These are phyloP conservation scores for Sorex maritimensis DNA, from an alignment of 2,797 vertebrate genomes.

Conservation along the genomic window DNA sequence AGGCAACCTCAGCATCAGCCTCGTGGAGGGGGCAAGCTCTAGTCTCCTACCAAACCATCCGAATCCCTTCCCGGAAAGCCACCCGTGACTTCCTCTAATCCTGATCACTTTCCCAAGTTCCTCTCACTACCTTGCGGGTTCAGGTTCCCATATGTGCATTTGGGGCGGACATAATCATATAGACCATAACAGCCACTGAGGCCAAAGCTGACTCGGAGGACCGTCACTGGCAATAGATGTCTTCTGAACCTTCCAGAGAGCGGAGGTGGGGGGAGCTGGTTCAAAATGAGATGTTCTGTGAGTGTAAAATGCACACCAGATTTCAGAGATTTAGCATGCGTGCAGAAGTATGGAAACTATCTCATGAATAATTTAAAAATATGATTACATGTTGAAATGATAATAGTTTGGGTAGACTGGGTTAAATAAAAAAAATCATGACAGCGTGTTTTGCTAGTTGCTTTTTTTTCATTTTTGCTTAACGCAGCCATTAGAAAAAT, in stretches of 20 bases:
- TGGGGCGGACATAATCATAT: not conserved
- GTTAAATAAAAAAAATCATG: constrained; percentile 38
- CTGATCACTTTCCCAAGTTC: not conserved
- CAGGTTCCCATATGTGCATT: not conserved
- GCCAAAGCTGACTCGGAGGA: not conserved
- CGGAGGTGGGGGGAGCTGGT: not conserved
- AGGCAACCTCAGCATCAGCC: not conserved
- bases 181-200: not conserved
- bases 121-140: not conserved
- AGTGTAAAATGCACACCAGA: not conserved
- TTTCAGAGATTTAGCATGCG: not conserved
- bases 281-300: not conserved
- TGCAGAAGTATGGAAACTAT: not conserved
- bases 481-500: constrained; percentile 28
- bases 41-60: not conserved
- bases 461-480: constrained; percentile 33
- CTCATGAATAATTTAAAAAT: not conserved
- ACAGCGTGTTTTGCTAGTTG: not conserved
- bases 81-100: not conserved
- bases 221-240: too few species aligned
- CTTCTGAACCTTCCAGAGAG: not conserved
- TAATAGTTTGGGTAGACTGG: constrained; percentile 15
- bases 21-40: not conserved
- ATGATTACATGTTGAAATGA: not conserved
- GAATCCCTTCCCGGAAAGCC: not conserved